Base-by-base conservation (phyloP, 2,888 invertebrate species). In the Odontocerum albicorne region DNA sequence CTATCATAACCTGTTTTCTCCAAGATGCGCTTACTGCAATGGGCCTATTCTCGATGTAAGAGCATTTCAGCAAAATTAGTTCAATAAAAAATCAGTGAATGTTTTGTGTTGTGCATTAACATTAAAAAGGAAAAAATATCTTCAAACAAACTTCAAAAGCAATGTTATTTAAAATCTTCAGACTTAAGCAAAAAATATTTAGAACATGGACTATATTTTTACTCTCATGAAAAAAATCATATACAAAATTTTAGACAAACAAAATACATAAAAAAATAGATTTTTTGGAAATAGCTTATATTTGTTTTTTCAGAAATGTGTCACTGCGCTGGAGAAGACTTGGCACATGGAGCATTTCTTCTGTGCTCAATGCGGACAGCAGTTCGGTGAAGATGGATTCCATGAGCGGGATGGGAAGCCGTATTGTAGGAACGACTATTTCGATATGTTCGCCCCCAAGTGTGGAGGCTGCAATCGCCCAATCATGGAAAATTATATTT, bases 271-370 rank as follows among this genome's bases (percentile, higher is more conserved):
- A n/a, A n/a, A n/a, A n/a, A n/a, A n/a, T n/a, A n/a, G n/a, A n/a
- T n/a, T n/a, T n/a, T n/a, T n/a, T n/a, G n/a, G n/a, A n/a, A n/a
- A n/a, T n/a, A n/a, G n/a, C n/a, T n/a, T n/a, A n/a, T n/a, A n/a
- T n/a, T 13, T 42, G 4, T 35, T 65, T 65, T 81, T 82, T 54
- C 81, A 96, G 96, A 96, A 97, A 92, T 98, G 97, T 79, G 94
- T 98, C 60, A 96, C 96, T 1, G 98, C 97, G 7, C 75, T 98
- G 71, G 96, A 96, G 72, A 93, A 93, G 75, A 96, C 96, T 63
- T 98, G 96, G 96, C 98, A 98, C 72, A 95, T 96, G 66, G 97
- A 98, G 72, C 97, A 97, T 76, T 98, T 98, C 83, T 93, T 96
- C 81, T 98, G 98, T 76, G 93, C 94, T 61, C 94, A 96, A 69